Conservation (phyloP, 2,888 invertebrate genomes). For the Operophtera brumata region DNA sequence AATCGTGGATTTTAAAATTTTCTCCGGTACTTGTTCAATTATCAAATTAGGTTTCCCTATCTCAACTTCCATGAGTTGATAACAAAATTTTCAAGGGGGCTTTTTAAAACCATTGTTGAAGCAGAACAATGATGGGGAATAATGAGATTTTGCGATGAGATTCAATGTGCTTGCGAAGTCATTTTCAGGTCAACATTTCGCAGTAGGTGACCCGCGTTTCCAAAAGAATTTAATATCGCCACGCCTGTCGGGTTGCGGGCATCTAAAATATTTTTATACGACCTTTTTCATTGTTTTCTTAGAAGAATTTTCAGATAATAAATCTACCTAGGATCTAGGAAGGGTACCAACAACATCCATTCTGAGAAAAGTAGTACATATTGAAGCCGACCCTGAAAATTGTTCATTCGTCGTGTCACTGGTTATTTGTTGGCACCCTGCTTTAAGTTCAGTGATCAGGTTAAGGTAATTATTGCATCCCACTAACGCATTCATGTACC, state of each 20-base stretch:
- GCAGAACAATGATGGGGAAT: constrained; percentile 11
- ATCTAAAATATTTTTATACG: constrained; percentile 44
- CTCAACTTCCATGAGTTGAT: not conserved
- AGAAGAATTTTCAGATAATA: constrained; percentile 25
- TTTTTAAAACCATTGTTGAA: constrained; percentile 13
- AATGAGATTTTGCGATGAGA: constrained; percentile 12
- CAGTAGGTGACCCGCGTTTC: constrained; percentile 34
- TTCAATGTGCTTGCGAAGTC: constrained; percentile 1
- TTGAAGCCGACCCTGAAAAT: too few relatives aligned
- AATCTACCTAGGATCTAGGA: too few relatives aligned
- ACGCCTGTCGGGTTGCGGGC: constrained; percentile 29
- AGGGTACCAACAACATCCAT: too few relatives aligned
- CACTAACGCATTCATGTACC: too few relatives aligned
- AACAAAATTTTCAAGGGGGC: not conserved
- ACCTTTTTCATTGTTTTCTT: constrained; percentile 36
- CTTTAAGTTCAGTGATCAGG: too few relatives aligned
- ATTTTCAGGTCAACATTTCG: constrained; percentile 4
- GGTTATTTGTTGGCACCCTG: too few relatives aligned
- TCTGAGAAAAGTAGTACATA: too few relatives aligned
- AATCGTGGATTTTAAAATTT: not conserved
- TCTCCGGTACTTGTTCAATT: not conserved
- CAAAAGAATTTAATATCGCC: constrained; percentile 49
- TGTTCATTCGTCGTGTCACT: too few relatives aligned
- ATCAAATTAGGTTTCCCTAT: not conserved
- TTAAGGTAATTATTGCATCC: too few relatives aligned